phyloP scores from a whole-genome alignment of 2,888 invertebrate genomes.

The Pilophorus perplexus region DNA sequence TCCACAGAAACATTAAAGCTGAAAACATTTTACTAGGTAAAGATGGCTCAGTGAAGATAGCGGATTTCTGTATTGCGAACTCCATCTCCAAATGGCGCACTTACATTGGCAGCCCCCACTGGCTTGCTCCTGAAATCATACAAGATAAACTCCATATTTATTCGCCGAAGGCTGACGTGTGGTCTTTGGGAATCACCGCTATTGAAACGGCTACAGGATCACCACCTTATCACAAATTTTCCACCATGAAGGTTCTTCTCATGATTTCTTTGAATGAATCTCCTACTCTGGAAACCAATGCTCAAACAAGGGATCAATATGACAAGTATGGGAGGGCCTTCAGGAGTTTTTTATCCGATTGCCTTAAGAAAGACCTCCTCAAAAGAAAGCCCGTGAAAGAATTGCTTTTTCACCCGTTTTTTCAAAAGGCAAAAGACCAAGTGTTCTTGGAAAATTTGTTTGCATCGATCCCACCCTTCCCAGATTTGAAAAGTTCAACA shows the following conservation, averaged over 20 bases:
- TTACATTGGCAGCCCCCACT: slow-evolving; percentile 98
- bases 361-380: slow-evolving; percentile 90
- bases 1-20: slow-evolving; percentile 97
- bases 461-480: slow-evolving; percentile 79
- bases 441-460: slow-evolving; percentile 82
- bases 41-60: slow-evolving; percentile 96
- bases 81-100: slow-evolving; percentile 95
- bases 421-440: slow-evolving; percentile 94
- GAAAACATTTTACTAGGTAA: slow-evolving; percentile 95
- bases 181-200: slow-evolving; percentile 94
- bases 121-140: slow-evolving; percentile 99
- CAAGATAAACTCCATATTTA: slow-evolving; percentile 94
- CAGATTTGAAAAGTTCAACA: no score
- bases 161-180: slow-evolving; percentile 94
- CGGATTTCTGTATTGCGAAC: slow-evolving; percentile 97
- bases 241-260: slow-evolving; percentile 99
- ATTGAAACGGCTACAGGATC: slow-evolving; percentile 98
- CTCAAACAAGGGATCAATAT: slow-evolving; percentile 96
- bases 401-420: slow-evolving; percentile 93
- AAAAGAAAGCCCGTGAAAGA: no score
- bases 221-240: slow-evolving; percentile 97
- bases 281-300: slow-evolving; percentile 88
- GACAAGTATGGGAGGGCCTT: slow-evolving; percentile 96
- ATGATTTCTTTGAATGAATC: slow-evolving; percentile 97
- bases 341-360: slow-evolving; percentile 93